Percentiles rank a stretch among this genome's conserved stretches.
These are phyloP conservation scores for Clitarchus hookeri DNA, from an alignment of 2,888 invertebrate genomes.

Conservation along the genomic window DNA sequence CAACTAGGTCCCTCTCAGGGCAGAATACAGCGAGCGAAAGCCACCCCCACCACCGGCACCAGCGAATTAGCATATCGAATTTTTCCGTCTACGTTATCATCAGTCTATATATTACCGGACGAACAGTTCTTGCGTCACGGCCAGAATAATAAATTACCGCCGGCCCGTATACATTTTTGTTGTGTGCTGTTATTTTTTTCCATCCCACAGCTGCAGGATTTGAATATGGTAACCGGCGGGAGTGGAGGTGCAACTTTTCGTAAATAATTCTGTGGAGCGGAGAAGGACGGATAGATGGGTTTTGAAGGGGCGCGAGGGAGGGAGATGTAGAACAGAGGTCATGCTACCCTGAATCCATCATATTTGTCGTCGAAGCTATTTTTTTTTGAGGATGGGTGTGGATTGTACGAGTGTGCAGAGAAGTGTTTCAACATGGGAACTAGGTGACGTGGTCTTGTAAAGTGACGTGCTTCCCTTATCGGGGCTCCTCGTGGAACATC, in stretches of 20 bases:
- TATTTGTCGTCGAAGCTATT: not conserved
- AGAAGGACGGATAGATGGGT: not conserved
- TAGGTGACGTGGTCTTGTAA: not conserved
- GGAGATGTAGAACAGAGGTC: not conserved
- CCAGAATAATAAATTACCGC: not conserved
- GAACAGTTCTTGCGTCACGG: conserved; percentile 3
- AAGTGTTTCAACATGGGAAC: not conserved
- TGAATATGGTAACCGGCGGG: not conserved
- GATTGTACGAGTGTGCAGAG: not conserved
- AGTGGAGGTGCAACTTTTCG: not conserved
- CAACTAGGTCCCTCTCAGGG: too few relatives aligned
- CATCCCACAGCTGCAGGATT: not conserved
- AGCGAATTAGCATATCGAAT: not conserved
- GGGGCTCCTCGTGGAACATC: not conserved
- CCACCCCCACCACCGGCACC: not conserved
- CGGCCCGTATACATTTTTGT: not conserved
- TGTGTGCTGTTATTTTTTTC: not conserved
- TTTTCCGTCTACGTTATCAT: not conserved
- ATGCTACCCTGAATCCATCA: not conserved
- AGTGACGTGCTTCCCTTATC: not conserved
- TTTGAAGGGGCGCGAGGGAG: not conserved
- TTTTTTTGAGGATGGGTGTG: not conserved
- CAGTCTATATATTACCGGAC: not conserved
- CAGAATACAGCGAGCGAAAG: not conserved
- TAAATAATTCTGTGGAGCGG: not conserved